Base-by-base conservation (phyloP, 2,888 invertebrate genomes). In the Eupithecia centaureata region DNA sequence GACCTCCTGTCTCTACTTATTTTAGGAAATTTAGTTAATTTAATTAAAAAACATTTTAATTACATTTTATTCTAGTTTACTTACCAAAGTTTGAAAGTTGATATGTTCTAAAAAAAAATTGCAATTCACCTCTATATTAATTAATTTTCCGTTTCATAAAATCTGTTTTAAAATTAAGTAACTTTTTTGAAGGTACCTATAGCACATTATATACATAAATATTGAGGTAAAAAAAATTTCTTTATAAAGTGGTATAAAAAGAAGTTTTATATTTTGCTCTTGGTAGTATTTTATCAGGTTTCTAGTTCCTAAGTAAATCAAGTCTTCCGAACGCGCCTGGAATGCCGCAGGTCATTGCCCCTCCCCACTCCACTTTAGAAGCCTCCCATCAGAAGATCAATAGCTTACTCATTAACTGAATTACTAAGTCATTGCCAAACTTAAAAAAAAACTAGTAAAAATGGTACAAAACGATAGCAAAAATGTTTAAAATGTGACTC, bases 291-390 rank as follows among this genome's bases (percentile, higher is more conserved):
- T 57, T 66, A 71, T 73, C 67, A 72, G 64, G 72, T 69, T 68
- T 69, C 73, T 71, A 72, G 72, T 68, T 59, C 47, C 87, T 89
- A 91, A 91, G 85, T 89, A 91, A 91, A 90, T 88, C 91, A 89
- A 87, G 91, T 87, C 87, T 82, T 80, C 75, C 77, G 76, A 77
- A 76, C 81, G 86, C 84, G 83, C 83, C 72, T 85, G 92, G 92
- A 92, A 92, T 92, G 91, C 87, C 79, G 83, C 80, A 76, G 93
- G 92, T 93, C 92, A 91, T 76, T 89, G 92, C 76, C 90, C 92
- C 85, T 88, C 83, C 87, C 83, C 81, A 86, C 87, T 85, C 82
- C 77, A 78, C 85, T 77, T 87, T 89, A 90, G 86, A 86, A 88
- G 84, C 86, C 87, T 87, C 77, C 86, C 86, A 92, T 90, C 89